phyloP scores from a whole-genome alignment of 2,113 vertebrate species.

The Panthera uncia region DNA sequence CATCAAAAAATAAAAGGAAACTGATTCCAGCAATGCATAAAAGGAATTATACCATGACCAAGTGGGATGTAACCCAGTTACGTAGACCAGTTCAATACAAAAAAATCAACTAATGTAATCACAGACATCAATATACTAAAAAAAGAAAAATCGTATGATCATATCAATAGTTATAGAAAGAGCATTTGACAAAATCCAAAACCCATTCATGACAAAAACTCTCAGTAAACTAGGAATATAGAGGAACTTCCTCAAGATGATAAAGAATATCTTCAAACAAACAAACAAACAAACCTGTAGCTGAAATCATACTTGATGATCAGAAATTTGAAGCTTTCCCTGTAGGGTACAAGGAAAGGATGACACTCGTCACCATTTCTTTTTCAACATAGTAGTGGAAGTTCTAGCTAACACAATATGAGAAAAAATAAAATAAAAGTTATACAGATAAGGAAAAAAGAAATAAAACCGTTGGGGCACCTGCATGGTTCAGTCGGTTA shows the following conservation, averaged over 20 bases:
- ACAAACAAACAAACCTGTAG: neutral
- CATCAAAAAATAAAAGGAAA: too few relatives aligned
- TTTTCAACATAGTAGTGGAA: neutral
- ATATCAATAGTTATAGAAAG: too few relatives aligned
- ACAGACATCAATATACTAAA: too few relatives aligned
- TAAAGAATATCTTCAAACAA: neutral
- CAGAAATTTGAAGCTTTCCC: neutral
- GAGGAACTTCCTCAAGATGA: neutral
- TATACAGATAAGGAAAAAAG: neutral
- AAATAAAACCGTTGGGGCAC: too few relatives aligned
- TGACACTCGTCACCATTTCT: neutral
- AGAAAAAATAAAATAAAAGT: neutral
- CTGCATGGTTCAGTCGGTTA: too few relatives aligned
- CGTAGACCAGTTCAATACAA: too few relatives aligned
- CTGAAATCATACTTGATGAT: neutral
- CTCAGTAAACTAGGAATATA: neutral
- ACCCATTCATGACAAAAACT: neutral
- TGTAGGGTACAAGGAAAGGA: neutral
- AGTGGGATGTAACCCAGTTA: too few relatives aligned
- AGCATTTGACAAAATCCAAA: too few relatives aligned
- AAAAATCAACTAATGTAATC: too few relatives aligned
- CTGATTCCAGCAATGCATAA: too few relatives aligned
- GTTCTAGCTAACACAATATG: neutral
- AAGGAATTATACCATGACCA: too few relatives aligned
- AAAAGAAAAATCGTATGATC: too few relatives aligned